A percentile compares a stretch with the other conserved stretches of the same genome.
Evolutionary conservation across 2,797 vertebrate species (phyloP).

Genomic region (Carapus acus): DNA sequence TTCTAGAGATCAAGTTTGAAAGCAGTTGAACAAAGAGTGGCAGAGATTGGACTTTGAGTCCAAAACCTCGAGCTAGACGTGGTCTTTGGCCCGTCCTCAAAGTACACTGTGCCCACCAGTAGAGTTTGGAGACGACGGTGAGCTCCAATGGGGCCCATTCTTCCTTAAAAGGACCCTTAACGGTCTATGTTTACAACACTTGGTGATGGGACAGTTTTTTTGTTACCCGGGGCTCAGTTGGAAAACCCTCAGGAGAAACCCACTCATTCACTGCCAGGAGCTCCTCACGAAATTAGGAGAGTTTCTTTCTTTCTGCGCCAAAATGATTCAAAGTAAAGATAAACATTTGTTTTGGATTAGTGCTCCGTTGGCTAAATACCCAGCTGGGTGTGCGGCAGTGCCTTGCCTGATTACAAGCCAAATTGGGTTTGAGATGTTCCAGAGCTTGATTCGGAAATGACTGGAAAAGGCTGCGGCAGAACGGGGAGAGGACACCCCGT

Average conservation of each 20-base stretch:
- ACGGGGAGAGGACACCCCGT: constrained; percentile 40
- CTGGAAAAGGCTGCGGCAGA: constrained; percentile 44
- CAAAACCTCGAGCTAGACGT: constrained; percentile 34
- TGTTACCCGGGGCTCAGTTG: constrained; percentile 47
- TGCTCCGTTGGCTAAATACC: constrained; percentile 16
- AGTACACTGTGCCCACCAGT: constrained; percentile 30
- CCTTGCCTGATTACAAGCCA: constrained; percentile 50
- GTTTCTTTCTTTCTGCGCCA: constrained; percentile 21
- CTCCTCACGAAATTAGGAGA: constrained; percentile 25
- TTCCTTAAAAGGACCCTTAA: constrained; percentile 47
- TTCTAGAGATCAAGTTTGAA: constrained; percentile 12
- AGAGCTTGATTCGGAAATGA: constrained; percentile 50
- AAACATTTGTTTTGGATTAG: constrained; percentile 64
- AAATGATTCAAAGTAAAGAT: constrained; percentile 36
- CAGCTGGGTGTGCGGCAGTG: constrained; percentile 38
- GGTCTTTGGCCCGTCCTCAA: constrained; percentile 38
- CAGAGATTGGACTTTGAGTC: constrained; percentile 14
- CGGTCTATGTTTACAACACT: constrained; percentile 40
- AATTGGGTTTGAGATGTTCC: constrained; percentile 59
- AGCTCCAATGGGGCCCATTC: constrained; percentile 39
- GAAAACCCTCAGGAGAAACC: constrained; percentile 32
- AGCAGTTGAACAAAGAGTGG: constrained; percentile 3
- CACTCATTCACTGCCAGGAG: constrained; percentile 7
- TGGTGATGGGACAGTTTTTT: constrained; percentile 49
- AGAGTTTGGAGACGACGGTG: constrained; percentile 42